These are phyloP conservation scores for Galbula dea DNA, from an alignment of 2,113 vertebrate species.

Conservation along the genomic window DNA sequence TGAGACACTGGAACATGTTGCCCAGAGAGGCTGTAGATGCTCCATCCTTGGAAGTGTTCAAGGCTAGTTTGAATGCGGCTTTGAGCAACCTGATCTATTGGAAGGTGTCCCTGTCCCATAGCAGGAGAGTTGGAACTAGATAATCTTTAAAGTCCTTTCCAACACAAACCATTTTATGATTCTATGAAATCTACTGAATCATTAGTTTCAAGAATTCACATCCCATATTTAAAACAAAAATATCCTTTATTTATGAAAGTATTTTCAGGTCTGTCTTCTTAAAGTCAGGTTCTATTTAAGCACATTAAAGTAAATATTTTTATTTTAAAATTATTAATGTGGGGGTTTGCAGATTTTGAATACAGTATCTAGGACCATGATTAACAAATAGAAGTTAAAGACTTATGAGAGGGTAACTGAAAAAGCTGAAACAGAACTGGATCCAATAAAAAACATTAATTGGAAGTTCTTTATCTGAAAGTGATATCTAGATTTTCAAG, in stretches of 20 bases:
- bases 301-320: not conserved
- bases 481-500: not conserved
- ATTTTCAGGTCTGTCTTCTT: not conserved
- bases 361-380: not conserved
- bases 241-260: not conserved
- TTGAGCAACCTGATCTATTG: not conserved
- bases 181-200: not conserved
- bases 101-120: not conserved
- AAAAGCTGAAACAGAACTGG: not conserved
- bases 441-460: not conserved
- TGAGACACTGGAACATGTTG: not conserved
- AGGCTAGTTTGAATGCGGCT: not conserved
- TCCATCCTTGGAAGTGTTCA: not conserved
- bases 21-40: not conserved
- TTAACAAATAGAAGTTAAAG: not conserved
- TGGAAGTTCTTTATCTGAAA: not conserved
- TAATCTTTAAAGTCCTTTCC: not conserved
- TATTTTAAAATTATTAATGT: not conserved
- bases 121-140: not conserved
- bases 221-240: not conserved
- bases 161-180: not conserved
- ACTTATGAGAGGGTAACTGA: not conserved
- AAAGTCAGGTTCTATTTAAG: not conserved
- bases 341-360: not conserved
- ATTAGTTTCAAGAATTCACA: not conserved